Conservation (phyloP, 2,797 vertebrate species). For the Sebastes diaconus region DNA sequence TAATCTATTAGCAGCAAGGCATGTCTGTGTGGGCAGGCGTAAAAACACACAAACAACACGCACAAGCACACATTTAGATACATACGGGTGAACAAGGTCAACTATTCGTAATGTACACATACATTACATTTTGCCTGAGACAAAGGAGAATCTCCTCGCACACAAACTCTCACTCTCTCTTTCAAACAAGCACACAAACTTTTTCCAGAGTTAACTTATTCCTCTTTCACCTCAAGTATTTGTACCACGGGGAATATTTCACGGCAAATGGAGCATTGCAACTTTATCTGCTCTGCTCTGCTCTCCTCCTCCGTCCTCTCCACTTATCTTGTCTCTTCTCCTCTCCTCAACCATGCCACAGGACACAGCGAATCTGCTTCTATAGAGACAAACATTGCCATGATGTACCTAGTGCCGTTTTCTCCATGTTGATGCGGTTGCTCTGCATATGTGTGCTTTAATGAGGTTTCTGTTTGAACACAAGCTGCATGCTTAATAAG, state of each 20-base stretch:
- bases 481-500: neutral
- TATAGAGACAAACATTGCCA: conserved; percentile 9
- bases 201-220: conserved; percentile 52
- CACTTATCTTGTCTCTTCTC: conserved; percentile 58
- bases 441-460: neutral
- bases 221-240: conserved; percentile 51
- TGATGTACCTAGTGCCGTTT: neutral
- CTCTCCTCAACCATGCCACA: conserved; percentile 42
- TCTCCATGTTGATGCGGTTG: neutral
- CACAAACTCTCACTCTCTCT: neutral
- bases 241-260: conserved; percentile 63
- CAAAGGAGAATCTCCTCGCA: neutral
- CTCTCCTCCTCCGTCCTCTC: conserved; percentile 65
- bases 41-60: neutral
- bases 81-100: neutral
- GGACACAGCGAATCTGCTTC: conserved; percentile 26
- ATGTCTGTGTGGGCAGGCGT: conserved; percentile 3
- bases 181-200: conserved; percentile 25
- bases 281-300: conserved; percentile 57
- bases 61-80: neutral
- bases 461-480: neutral
- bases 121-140: neutral
- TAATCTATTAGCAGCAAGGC: conserved; percentile 59
- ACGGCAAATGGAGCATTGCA: conserved; percentile 62
- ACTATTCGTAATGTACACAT: neutral